These are phyloP conservation scores for Apis laboriosa DNA, from an alignment of 1,140 invertebrate species.

Conservation along the genomic window DNA sequence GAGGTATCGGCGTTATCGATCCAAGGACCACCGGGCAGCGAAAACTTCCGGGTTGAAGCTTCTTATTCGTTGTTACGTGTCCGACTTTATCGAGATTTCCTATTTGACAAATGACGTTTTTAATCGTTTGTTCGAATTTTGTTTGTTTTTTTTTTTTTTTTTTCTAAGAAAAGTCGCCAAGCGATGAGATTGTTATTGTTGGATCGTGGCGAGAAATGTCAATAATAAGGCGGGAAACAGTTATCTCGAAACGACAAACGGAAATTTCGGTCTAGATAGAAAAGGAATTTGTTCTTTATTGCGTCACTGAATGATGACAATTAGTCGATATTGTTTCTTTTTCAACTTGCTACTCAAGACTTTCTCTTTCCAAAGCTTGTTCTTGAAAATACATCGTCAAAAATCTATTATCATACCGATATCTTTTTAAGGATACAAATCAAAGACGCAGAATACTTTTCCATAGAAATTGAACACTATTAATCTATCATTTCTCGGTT, in stretches of 20 bases:
- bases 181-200: no score
- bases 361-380: no score
- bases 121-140: not conserved
- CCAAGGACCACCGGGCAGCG: slow-evolving; percentile 6
- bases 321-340: no score
- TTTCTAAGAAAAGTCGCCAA: no score
- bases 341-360: no score
- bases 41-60: slow-evolving; percentile 23
- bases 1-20: slow-evolving; percentile 45
- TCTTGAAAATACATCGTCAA: no score
- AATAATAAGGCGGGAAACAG: not conserved
- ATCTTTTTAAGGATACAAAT: no score
- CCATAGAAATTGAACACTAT: not conserved
- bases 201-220: not conserved
- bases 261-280: not conserved
- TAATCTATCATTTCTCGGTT: not conserved
- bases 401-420: no score
- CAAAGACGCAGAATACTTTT: no score
- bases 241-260: not conserved
- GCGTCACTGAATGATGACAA: no score
- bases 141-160: no score
- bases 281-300: no score
- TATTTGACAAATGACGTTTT: not conserved
- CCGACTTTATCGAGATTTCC: not conserved
- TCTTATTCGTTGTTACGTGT: slow-evolving; percentile 3